A percentile compares a stretch with the other conserved stretches of the same genome.
These are phyloP conservation scores for Charanyca ferruginea DNA, from an alignment of 2,888 invertebrate species.

Conservation along the genomic window DNA sequence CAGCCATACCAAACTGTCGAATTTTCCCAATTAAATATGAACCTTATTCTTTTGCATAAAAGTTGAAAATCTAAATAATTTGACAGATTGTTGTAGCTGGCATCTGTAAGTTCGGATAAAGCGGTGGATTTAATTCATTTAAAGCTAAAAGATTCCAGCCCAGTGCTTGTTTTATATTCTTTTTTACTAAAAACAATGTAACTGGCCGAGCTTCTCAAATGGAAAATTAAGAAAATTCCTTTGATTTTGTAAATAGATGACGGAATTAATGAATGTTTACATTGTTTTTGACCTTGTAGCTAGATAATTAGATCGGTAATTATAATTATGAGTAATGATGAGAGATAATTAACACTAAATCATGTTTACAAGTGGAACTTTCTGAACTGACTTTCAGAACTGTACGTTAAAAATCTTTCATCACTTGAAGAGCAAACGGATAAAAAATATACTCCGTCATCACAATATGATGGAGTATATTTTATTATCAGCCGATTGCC, in stretches of 20 bases:
- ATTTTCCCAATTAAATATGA: too few relatives aligned
- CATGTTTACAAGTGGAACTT: slow-evolving; percentile 17
- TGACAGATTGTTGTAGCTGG: too few relatives aligned
- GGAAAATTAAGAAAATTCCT: slow-evolving; percentile 9
- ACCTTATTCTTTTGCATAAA: too few relatives aligned
- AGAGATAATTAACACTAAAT: slow-evolving; percentile 14
- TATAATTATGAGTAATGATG: slow-evolving; percentile 32
- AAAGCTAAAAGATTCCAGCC: neutral
- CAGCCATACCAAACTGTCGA: too few relatives aligned
- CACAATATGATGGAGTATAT: too few relatives aligned
- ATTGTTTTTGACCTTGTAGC: slow-evolving; percentile 48
- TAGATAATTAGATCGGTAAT: slow-evolving; percentile 21
- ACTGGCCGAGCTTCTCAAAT: neutral
- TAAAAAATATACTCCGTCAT: too few relatives aligned
- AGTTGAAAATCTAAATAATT: too few relatives aligned
- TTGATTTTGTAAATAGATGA: slow-evolving; percentile 10
- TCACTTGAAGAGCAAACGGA: too few relatives aligned
- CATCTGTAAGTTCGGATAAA: neutral
- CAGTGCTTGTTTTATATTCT: neutral
- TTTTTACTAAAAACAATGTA: neutral
- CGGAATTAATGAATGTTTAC: neutral
- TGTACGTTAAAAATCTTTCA: neutral
- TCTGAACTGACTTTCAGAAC: neutral
- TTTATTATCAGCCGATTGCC: too few relatives aligned
- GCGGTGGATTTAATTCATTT: neutral